Evolutionary conservation across 1,140 invertebrate genomes (phyloP), one percentile per base, ranked within the genome.

Genomic region (Idris sp.): DNA sequence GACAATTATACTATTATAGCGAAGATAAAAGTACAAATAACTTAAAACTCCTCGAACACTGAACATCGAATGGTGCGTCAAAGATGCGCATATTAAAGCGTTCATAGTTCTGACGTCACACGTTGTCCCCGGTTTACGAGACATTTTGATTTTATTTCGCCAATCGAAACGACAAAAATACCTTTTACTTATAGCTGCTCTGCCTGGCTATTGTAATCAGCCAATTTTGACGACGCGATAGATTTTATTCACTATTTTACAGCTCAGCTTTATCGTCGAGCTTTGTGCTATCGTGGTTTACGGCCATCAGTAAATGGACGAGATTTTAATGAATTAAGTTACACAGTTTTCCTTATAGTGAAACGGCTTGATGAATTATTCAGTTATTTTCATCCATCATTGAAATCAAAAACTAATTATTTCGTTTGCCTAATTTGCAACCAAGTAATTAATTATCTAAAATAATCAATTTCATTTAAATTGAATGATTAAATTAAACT

Each of bases 21-120:
- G 75, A 75, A 74, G 78, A 84, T 85, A 83, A 84, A 84, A 83
- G 83, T 84, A 82, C 0, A 80, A 80, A 84, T 75, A 82, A 83
- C 78, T 83, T 74, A 67, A 78, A 78, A 76, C 82, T 83, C 43
- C 13, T 16, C 13, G 10, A 4, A 1, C 33, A 33, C 25, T n/a
- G 28, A 84, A 77, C 79, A 79, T 71, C 69, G 69, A 79, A 80
- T 81, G 67, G 77, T 75, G 61, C 67, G 48, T 18, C 46, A 33
- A 19, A 22, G 49, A 65, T 49, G 28, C 46, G 26, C 38, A 51
- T 48, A 33, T 41, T 41, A 16, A 15, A 18, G 5, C 11, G 40
- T 26, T 54, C 18, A 28, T 22, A 53, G 54, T 71, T 44, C 53
- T 53, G 33, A 43, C 38, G 6, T 6, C 33, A 25, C 18, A 14